Base-by-base conservation (phyloP, 1,140 invertebrate species). In the Panagrolaimus sp. region DNA sequence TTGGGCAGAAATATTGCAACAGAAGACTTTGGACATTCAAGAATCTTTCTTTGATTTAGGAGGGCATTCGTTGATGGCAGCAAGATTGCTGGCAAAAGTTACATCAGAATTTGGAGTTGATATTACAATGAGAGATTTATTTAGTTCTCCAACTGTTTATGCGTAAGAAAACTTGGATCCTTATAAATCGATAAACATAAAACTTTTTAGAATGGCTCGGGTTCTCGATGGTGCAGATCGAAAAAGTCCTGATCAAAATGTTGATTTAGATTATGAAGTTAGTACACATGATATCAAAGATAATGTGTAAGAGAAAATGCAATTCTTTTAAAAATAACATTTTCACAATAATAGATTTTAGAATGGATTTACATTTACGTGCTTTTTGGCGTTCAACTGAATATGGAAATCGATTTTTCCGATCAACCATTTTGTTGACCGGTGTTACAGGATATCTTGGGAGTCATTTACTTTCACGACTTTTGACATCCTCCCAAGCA, bases 1-100 rank as follows among this genome's bases (percentile, higher is more conserved):
- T 45, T 86, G 85, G 85, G 70, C 72, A 3, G 76, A 84, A 51
- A 46, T 78, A 1, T 76, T 85, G 1, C 74, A 82, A 44, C 72
- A 84, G 25, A 79, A 78, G 45, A 80, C 82, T 27, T 68, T 85
- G n/a, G 85, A 86, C 71, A 82, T 85, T 48, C 82, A 85, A 48
- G 85, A 86, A 70, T 85, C 83, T 63, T 86, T 86, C 75, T 86
- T 86, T 77, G 85, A 86, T 74, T 67, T 85, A 9, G 85, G 85
- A 74, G 85, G 85, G 2, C 86, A 87, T 74, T 87, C 86, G 1
- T 78, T 87, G 11, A 74, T 86, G 51, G 86, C 86, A 42, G 82
- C 86, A 69, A 81, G 82, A 46, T 75, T 87, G 13, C 74, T 86
- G 48, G 78, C 76, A 45, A 74, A 80, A 70, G 76, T 86, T 38